These are phyloP conservation scores for Nasua narica DNA, from an alignment of 2,797 vertebrate genomes.

Conservation along the genomic window DNA sequence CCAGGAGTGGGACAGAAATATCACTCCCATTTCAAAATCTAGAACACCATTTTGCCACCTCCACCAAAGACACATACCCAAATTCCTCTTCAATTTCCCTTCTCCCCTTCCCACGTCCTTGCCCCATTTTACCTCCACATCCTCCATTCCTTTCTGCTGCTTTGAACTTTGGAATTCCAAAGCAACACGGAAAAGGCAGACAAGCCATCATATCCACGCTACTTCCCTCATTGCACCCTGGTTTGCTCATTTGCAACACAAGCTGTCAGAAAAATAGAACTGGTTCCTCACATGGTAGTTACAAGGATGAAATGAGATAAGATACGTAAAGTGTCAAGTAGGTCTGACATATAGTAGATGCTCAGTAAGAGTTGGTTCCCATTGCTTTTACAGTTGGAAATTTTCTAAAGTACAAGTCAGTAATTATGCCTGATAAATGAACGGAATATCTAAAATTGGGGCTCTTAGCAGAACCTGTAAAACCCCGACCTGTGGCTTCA, in stretches of 20 bases:
- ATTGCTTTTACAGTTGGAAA: neutral
- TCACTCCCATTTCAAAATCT: neutral
- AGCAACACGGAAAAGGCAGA: neutral
- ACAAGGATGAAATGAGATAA: neutral
- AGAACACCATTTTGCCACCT: neutral
- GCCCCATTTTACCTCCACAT: neutral
- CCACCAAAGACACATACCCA: neutral
- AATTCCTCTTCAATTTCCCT: neutral
- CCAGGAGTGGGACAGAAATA: neutral
- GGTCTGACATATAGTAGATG: neutral
- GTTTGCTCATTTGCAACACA: neutral
- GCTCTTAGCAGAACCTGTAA: neutral
- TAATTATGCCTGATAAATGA: neutral
- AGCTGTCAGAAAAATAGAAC: neutral
- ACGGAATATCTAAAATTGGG: neutral
- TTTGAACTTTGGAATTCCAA: neutral
- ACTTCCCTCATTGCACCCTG: neutral
- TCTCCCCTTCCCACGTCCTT: neutral
- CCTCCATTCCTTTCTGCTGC: neutral
- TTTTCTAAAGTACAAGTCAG: neutral
- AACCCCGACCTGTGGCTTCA: neutral
- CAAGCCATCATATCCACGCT: no score
- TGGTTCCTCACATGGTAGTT: neutral
- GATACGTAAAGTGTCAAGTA: neutral
- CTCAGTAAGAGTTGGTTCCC: neutral